phyloP scores from a whole-genome alignment of 2,113 vertebrate species.

The Campylomormyrus numenius region DNA sequence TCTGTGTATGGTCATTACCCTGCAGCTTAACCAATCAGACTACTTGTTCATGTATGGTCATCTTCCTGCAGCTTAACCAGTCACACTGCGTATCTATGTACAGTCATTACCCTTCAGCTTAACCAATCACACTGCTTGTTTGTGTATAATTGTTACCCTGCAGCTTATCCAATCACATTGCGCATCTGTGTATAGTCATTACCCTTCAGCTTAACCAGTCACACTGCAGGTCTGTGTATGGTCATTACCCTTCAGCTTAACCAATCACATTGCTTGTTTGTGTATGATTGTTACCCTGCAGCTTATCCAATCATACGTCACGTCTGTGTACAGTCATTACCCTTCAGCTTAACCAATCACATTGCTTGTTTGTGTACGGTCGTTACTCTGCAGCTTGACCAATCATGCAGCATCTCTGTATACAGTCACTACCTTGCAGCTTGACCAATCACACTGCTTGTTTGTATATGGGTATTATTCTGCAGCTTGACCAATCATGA shows the following conservation, averaged over 20 bases:
- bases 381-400: background rate
- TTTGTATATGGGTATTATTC: background rate
- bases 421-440: background rate
- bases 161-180: background rate
- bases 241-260: background rate
- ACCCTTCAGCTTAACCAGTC: background rate
- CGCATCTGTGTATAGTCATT: background rate
- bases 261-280: background rate
- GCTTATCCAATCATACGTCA: background rate
- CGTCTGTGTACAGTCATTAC: fast-evolving
- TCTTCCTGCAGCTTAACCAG: background rate
- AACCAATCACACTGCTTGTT: background rate
- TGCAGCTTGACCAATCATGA: background rate
- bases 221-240: background rate
- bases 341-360: background rate
- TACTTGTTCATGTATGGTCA: no score
- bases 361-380: background rate
- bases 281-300: background rate
- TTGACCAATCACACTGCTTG: background rate
- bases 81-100: background rate
- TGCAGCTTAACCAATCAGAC: background rate
- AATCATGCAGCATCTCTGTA: background rate
- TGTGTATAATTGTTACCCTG: background rate
- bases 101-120: background rate
- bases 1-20: background rate